Conservation (phyloP, 2,888 invertebrate genomes). For the Hypolimnas misippus region DNA sequence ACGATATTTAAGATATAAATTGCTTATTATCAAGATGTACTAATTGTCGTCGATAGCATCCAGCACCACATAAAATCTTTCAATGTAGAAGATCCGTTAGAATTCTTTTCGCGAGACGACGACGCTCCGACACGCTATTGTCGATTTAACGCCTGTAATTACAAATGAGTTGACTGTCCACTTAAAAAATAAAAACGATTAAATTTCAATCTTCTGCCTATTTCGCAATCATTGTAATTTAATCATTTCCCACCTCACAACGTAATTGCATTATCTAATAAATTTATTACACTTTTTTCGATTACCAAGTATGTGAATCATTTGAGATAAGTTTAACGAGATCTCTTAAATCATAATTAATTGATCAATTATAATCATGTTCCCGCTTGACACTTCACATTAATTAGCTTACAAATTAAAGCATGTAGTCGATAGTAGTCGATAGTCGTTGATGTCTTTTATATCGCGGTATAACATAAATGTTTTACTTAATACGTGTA, state of each 20-base stretch:
- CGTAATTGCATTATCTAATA: slow-evolving; percentile 21
- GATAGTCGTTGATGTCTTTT: slow-evolving; percentile 71
- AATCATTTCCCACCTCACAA: slow-evolving; percentile 21
- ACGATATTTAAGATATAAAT: neutral
- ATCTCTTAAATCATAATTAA: slow-evolving; percentile 1
- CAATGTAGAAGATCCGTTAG: slow-evolving; percentile 68
- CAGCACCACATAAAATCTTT: slow-evolving; percentile 45
- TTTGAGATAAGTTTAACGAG: neutral
- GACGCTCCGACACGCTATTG: slow-evolving; percentile 60
- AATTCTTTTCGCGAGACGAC: slow-evolving; percentile 68
- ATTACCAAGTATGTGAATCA: neutral
- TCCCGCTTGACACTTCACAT: neutral
- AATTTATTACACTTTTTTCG: slow-evolving; percentile 2
- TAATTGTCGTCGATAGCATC: slow-evolving; percentile 57
- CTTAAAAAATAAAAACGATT: slow-evolving; percentile 34
- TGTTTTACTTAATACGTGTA: neutral
- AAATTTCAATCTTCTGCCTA: slow-evolving; percentile 28
- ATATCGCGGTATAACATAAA: slow-evolving; percentile 32
- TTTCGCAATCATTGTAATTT: slow-evolving; percentile 30
- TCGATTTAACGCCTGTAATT: slow-evolving; percentile 70
- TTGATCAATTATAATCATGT: slow-evolving; percentile 3
- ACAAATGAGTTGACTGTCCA: slow-evolving; percentile 59
- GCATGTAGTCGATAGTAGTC: neutral
- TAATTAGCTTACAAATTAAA: neutral
- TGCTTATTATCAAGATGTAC: slow-evolving; percentile 44